A percentile compares a stretch with the other conserved stretches of the same genome.
Conservation (phyloP, 2,888 invertebrate species). For the Drosophila meridionalis region DNA sequence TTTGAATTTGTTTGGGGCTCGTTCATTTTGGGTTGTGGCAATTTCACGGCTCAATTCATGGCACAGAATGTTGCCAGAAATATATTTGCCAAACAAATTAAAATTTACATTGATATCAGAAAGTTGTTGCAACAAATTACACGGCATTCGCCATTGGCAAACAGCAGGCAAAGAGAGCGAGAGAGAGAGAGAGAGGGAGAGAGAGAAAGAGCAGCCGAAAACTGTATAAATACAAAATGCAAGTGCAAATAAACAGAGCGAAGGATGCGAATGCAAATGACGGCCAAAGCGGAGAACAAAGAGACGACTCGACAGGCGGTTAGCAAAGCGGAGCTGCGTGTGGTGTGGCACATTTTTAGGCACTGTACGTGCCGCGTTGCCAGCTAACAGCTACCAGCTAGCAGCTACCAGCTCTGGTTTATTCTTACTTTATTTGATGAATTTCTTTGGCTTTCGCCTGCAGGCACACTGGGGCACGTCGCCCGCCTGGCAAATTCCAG, state of each 20-base stretch:
- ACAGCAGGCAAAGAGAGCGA: constrained; percentile 12
- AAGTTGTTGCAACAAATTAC: constrained; percentile 68
- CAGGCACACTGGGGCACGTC: constrained; percentile 43
- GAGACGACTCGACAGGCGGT: not conserved
- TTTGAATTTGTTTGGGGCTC: constrained; percentile 30
- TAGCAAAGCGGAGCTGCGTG: not conserved
- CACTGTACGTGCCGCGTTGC: constrained; percentile 52
- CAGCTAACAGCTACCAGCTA: constrained; percentile 14
- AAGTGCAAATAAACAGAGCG: constrained; percentile 68
- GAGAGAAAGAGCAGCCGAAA: constrained; percentile 36
- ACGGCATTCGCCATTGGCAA: constrained; percentile 62
- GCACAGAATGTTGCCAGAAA: constrained; percentile 57
- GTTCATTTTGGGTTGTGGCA: constrained; percentile 33
- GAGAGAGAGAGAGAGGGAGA: not conserved
- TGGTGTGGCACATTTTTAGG: constrained; percentile 34
- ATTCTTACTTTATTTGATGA: constrained; percentile 20
- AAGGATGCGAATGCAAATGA: constrained; percentile 55
- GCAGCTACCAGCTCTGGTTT: constrained; percentile 22
- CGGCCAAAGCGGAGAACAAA: constrained; percentile 18
- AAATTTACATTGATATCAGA: constrained; percentile 77
- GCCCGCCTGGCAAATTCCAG: constrained; percentile 48
- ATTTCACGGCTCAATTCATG: constrained; percentile 64
- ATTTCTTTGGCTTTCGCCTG: constrained; percentile 9
- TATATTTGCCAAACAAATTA: constrained; percentile 79
- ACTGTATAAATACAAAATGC: constrained; percentile 71